Base-by-base conservation (phyloP, 2,888 invertebrate species). In the Stenoptilia bipunctidactyla region DNA sequence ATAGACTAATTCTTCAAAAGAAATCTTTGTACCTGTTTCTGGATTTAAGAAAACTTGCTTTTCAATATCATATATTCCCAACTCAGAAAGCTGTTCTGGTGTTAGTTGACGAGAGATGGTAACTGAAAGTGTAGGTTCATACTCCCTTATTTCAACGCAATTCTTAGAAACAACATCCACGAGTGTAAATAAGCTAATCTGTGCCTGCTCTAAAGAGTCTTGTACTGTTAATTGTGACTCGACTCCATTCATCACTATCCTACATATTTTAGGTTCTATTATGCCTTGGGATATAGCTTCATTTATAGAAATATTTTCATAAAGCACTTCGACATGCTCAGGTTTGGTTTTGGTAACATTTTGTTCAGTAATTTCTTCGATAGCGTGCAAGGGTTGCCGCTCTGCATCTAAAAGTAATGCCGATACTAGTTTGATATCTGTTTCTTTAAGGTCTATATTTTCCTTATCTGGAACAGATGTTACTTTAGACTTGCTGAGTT, bases 11-110 rank as follows among this genome's bases (percentile, higher is more conserved):
- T 91, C 89, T 58, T 90, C 87, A 58, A 94, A 93, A 1, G 92
- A 87, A 39, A 94, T 89, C 54, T 89, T 88, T 44, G 88, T 87
- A 35, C 92, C 91, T 1, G 92, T 92, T 52, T 89, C 85, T 0
- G 95, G 94, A 77, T 97, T 91, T 27, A 91, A 72, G 59, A 96
- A 97, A 70, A 87, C 88, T 61, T 88, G 92, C 61, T 86, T 86
- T 53, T 88, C 86, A 15, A 88, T 76, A 63, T 94, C 92, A 53
- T 92, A 94, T 14, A 91, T 88, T 9, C 95, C 94, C 47, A 91
- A 85, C 53, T 91, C 88, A 1, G 91, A 87, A 10, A 97, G 86
- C 61, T 91, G 90, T 61, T 89, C 87, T 0, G 90, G 86, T 36
- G 89, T 90, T 37, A 92, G 66, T 45, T 87, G 83, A 57, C 88